Conservation (phyloP, 2,113 vertebrate genomes). For the Penelope pileata region DNA sequence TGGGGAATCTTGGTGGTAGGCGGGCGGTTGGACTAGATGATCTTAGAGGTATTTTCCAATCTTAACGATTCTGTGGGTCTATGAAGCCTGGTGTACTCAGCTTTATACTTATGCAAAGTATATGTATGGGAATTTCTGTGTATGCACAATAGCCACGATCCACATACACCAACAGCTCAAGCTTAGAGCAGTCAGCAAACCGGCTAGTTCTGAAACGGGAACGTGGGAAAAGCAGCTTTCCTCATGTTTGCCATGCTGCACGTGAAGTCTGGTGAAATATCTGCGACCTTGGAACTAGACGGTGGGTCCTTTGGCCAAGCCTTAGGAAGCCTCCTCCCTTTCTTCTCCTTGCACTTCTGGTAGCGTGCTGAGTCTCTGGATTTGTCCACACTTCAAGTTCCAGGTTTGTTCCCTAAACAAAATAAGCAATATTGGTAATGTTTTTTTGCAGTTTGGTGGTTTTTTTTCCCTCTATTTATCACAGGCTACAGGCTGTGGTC, state of each 20-base stretch:
- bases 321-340: not conserved
- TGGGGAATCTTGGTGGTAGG: too few relatives aligned
- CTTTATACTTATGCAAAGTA: not conserved
- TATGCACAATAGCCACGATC: not conserved
- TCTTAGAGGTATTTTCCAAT: too few relatives aligned
- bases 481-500: too few relatives aligned
- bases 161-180: not conserved
- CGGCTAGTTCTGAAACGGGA: not conserved
- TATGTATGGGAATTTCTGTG: not conserved
- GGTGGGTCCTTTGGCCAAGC: not conserved
- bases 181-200: not conserved
- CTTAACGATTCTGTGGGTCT: too few relatives aligned
- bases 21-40: too few relatives aligned
- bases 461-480: not conserved
- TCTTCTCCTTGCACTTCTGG: not conserved
- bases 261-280: not conserved
- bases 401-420: not conserved
- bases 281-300: not conserved
- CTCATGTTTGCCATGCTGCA: not conserved
- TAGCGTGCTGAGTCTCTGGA: not conserved
- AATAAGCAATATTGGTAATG: not conserved
- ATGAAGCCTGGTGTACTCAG: accelerated
- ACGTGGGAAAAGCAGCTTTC: not conserved
- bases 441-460: not conserved
- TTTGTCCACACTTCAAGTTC: not conserved